Evolutionary conservation across 2,113 vertebrate species (phyloP).

Genomic region (Rousettus leschenaultii): DNA sequence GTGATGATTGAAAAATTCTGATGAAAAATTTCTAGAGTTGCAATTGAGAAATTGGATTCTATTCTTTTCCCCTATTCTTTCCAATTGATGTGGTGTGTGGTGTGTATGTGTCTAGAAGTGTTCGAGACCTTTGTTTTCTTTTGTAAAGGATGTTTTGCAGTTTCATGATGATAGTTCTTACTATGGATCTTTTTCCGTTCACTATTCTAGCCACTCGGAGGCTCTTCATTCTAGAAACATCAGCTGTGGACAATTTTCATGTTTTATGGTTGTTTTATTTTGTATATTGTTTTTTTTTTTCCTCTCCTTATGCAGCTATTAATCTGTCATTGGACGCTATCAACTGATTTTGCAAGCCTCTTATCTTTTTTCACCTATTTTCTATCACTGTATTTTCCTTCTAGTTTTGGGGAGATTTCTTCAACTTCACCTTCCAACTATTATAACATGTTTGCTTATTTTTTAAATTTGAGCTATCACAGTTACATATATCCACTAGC

Average conservation of each 20-base stretch:
- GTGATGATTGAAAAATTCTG: not conserved
- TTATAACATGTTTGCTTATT: not conserved
- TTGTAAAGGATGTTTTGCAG: not conserved
- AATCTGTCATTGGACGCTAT: not conserved
- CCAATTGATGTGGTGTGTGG: not conserved
- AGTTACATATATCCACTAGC: not conserved
- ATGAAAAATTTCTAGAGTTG: not conserved
- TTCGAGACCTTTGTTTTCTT: not conserved
- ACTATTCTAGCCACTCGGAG: not conserved
- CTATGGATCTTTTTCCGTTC: not conserved
- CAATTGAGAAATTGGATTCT: not conserved
- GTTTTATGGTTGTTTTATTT: not conserved
- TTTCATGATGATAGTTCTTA: not conserved
- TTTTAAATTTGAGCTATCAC: not conserved
- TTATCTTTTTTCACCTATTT: not conserved
- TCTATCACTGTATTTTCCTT: not conserved
- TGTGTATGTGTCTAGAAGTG: not conserved
- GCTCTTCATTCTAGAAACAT: not conserved
- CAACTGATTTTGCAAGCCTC: not conserved
- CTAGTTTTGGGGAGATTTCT: not conserved
- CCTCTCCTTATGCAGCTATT: not conserved
- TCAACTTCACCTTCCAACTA: not conserved
- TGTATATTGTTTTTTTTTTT: not conserved
- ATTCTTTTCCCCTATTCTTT: not conserved
- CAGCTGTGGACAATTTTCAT: not conserved